A percentile compares a stretch with the other conserved stretches of the same genome.
Evolutionary conservation across 2,113 vertebrate genomes (phyloP).

Genomic region (Odocoileus hemionus): DNA sequence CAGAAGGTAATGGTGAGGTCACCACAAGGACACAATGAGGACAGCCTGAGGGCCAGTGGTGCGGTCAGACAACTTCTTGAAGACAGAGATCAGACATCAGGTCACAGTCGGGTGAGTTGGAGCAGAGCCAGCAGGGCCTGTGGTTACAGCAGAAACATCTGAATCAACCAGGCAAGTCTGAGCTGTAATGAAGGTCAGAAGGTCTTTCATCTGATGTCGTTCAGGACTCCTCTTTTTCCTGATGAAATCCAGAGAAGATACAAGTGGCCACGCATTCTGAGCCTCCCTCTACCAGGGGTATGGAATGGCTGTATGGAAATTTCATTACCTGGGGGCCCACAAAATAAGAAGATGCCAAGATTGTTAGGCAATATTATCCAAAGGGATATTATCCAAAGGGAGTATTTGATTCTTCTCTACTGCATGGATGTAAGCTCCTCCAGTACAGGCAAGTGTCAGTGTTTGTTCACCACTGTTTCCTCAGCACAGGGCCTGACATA

Average conservation of each 20-base stretch:
- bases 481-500: neutral
- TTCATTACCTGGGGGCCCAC: neutral
- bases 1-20: neutral
- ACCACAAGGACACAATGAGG: too few species aligned
- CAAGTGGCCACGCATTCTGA: neutral
- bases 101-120: neutral
- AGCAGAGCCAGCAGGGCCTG: neutral
- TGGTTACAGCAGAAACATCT: neutral
- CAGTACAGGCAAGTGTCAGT: neutral
- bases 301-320: neutral
- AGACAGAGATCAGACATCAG: neutral
- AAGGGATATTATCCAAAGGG: neutral
- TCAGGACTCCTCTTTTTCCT: neutral
- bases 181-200: neutral
- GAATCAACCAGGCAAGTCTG: neutral
- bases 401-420: neutral
- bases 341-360: neutral
- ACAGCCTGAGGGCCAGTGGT: neutral
- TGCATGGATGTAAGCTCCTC: neutral
- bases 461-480: neutral
- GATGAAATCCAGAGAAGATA: neutral
- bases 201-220: neutral
- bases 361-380: neutral
- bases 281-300: neutral
- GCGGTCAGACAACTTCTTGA: neutral